A percentile compares a stretch with the other conserved stretches of the same genome.
These are phyloP conservation scores for Etheostoma cragini DNA, from an alignment of 2,113 vertebrate species.

Conservation along the genomic window DNA sequence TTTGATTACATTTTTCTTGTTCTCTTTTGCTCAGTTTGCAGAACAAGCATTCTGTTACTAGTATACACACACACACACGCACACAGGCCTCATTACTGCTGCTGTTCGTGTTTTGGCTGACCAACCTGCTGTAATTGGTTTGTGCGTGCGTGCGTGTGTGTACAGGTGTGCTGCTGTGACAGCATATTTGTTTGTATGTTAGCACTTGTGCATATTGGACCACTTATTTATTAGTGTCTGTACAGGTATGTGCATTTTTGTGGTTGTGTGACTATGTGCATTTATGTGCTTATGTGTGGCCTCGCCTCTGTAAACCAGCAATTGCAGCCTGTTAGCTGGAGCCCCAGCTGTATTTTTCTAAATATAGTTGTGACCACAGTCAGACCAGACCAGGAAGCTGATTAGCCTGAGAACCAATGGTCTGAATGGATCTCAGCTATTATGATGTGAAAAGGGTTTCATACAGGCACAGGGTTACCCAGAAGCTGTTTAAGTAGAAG, in stretches of 20 bases:
- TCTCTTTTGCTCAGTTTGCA: background rate
- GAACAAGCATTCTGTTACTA: background rate
- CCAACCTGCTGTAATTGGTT: slow-evolving; percentile 42
- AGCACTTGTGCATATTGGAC: slow-evolving; percentile 13
- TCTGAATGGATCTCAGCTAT: slow-evolving; percentile 45
- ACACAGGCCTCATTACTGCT: slow-evolving; percentile 42
- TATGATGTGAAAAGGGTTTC: slow-evolving; percentile 28
- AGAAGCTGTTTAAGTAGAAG: slow-evolving; percentile 4
- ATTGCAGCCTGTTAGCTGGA: slow-evolving; percentile 22
- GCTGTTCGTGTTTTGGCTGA: slow-evolving; percentile 42
- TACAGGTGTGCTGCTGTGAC: slow-evolving; percentile 10
- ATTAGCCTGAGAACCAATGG: slow-evolving; percentile 53
- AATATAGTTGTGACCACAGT: slow-evolving; percentile 54
- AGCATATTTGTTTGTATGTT: slow-evolving; percentile 25
- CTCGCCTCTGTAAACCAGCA: slow-evolving; percentile 35
- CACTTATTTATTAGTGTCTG: slow-evolving; percentile 19
- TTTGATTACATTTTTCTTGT: background rate
- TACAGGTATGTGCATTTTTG: slow-evolving; percentile 34
- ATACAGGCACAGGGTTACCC: background rate
- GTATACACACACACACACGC: background rate
- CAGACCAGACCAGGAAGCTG: slow-evolving; percentile 43
- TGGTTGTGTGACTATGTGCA: background rate
- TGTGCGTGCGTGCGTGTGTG: slow-evolving; percentile 26
- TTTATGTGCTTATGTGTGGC: slow-evolving; percentile 27
- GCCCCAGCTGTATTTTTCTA: slow-evolving; percentile 56